Percentiles rank a stretch among this genome's conserved stretches.
These are phyloP conservation scores for Crotalus tigris DNA, from an alignment of 2,113 vertebrate species.

Conservation along the genomic window DNA sequence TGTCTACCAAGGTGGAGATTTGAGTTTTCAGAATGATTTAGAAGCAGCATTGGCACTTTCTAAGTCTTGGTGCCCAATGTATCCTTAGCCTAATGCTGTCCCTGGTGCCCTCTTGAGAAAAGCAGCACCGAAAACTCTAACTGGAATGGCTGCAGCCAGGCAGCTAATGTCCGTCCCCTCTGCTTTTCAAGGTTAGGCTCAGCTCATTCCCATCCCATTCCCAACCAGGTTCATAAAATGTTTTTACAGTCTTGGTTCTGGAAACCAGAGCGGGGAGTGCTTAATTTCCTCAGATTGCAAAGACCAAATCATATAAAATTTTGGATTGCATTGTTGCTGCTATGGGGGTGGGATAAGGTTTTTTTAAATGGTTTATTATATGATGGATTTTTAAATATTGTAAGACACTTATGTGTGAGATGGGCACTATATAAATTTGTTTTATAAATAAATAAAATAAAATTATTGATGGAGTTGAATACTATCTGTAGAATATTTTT, in stretches of 20 bases:
- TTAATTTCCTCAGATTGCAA: neutral
- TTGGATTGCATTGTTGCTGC: no score
- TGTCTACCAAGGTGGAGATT: neutral
- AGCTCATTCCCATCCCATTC: neutral
- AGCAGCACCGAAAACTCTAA: neutral
- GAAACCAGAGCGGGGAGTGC: neutral
- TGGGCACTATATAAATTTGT: neutral
- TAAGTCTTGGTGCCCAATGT: neutral
- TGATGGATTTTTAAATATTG: neutral
- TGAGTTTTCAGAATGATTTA: neutral
- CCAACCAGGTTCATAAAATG: no score
- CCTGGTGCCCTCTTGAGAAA: neutral
- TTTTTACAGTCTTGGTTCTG: no score
- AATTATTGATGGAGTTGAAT: neutral
- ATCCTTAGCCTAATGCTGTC: neutral
- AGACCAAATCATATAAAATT: no score
- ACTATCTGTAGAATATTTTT: neutral
- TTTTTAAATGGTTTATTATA: no score
- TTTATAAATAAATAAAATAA: neutral
- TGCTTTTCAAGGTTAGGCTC: neutral
- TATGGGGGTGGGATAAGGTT: no score
- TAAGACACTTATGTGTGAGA: neutral
- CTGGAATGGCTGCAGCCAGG: neutral
- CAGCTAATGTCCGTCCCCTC: neutral
- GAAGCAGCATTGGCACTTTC: neutral